Percentiles rank a stretch among this genome's conserved stretches.
Conservation (phyloP, 2,113 vertebrate species). For the Oophaga pumilio region DNA sequence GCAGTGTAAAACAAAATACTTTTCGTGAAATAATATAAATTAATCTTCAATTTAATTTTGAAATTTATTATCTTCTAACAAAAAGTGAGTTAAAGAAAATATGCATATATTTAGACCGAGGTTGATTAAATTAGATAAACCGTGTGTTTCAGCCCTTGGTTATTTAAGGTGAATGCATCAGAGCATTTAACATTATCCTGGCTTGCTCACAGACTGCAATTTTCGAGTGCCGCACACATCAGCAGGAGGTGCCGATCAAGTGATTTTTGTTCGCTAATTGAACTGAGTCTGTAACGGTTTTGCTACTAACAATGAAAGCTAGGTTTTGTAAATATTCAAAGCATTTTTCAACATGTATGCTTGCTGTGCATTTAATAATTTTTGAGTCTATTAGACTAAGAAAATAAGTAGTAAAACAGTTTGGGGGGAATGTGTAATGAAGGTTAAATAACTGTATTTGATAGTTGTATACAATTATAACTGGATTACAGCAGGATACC, state of each 20-base stretch:
- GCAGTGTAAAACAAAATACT: too few relatives aligned
- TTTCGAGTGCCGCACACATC: neutral
- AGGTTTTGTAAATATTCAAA: neutral
- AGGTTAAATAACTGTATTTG: neutral
- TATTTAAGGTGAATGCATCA: neutral
- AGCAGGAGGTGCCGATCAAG: neutral
- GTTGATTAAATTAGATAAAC: neutral
- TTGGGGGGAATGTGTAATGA: neutral
- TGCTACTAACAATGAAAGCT: neutral
- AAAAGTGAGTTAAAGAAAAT: neutral
- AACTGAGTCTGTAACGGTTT: neutral
- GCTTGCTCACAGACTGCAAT: neutral
- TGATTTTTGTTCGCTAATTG: neutral
- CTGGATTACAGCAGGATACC: neutral
- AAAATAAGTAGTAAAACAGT: neutral
- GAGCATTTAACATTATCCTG: neutral
- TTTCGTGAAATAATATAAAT: too few relatives aligned
- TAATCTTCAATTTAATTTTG: too few relatives aligned
- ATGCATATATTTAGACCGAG: neutral
- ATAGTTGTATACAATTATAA: neutral
- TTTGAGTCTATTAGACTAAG: neutral
- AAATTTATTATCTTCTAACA: too few relatives aligned
- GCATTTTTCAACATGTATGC: neutral
- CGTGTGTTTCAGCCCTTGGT: neutral
- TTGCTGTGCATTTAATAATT: neutral